phyloP scores from a whole-genome alignment of 2,113 vertebrate genomes.

The Crypturellus undulatus region DNA sequence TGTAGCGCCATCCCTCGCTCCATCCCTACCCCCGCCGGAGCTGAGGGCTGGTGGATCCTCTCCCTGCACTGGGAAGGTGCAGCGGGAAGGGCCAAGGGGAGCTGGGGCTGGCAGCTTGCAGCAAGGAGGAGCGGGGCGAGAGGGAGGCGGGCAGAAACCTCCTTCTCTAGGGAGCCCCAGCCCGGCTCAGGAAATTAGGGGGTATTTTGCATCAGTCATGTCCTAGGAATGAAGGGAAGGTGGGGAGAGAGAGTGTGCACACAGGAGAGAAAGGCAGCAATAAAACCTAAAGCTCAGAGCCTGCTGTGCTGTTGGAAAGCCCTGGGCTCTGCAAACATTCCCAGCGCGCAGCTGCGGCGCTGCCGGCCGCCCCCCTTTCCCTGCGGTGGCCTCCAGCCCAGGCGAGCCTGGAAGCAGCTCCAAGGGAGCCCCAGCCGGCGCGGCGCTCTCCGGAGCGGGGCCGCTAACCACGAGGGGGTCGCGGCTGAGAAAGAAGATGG shows the following conservation, averaged over 20 bases:
- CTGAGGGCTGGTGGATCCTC: background rate
- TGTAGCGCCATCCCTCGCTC: background rate
- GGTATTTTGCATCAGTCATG: slow-evolving; percentile 57
- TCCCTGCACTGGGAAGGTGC: background rate
- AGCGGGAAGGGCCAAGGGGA: background rate
- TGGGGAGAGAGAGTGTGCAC: background rate
- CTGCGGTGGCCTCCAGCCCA: slow-evolving; percentile 32
- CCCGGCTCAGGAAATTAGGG: slow-evolving; percentile 40
- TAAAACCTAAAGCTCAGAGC: background rate
- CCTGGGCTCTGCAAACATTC: background rate
- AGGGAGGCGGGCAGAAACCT: background rate
- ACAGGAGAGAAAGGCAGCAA: background rate
- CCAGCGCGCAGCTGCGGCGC: slow-evolving; percentile 4
- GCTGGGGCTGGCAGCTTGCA: background rate
- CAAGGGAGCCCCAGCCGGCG: slow-evolving; percentile 12
- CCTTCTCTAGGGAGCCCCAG: slow-evolving; percentile 24
- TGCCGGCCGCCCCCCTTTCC: slow-evolving; percentile 15
- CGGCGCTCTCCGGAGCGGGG: background rate
- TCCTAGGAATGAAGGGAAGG: slow-evolving; percentile 52
- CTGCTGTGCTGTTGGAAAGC: background rate
- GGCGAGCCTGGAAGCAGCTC: background rate
- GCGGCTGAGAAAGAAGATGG: accelerated
- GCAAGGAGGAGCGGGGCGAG: background rate
- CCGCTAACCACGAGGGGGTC: background rate
- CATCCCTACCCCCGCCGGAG: background rate